Evolutionary conservation across 2,888 invertebrate species (phyloP), one percentile per base, ranked within the genome.

Genomic region (Nasonovia ribisnigri): DNA sequence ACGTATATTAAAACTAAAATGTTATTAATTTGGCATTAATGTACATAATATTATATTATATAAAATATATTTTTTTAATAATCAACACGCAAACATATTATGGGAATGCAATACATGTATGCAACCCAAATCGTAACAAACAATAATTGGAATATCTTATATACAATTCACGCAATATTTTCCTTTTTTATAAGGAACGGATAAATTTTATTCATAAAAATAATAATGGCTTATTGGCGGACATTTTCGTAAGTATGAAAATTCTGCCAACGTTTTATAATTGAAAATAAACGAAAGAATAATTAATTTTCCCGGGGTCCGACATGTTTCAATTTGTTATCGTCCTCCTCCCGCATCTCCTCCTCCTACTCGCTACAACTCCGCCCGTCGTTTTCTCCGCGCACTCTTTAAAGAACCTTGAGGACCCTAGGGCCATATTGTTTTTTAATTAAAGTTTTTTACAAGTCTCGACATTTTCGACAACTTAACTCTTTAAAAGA

Each of bases 221-320:
- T 51, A 93, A 90, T 90, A 93, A 93, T 93, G 90, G 93, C 93
- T 93, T 93, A 93, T 93, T 90, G 93, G 93, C 90, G 90, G 42
- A 93, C 87, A 51, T 90, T 93, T 90, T 93, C 86, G 90, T 51
- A 51, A 93, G 93, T 90, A 93, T 93, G 93, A 93, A 93, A 93
- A 93, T 90, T 93, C 54, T 90, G 86, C 93, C 93, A 67, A 90
- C 93, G 86, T 93, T 93, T 93, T 93, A 93, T 93, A 93, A 93
- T 93, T 93, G 93, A 93, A 93, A 93, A 93, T 93, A 93, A 93
- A 93, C 93, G 93, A 93, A 93, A 90, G 93, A 93, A 93, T 93
- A 93, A 93, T 93, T 93, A 93, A 93, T 93, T 93, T 93, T 93
- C 90, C 90, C 90, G 84, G 89, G 86, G 93, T 93, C 93, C 93